Evolutionary conservation across 2,113 vertebrate species (phyloP).

Genomic region (Lathamus discolor): DNA sequence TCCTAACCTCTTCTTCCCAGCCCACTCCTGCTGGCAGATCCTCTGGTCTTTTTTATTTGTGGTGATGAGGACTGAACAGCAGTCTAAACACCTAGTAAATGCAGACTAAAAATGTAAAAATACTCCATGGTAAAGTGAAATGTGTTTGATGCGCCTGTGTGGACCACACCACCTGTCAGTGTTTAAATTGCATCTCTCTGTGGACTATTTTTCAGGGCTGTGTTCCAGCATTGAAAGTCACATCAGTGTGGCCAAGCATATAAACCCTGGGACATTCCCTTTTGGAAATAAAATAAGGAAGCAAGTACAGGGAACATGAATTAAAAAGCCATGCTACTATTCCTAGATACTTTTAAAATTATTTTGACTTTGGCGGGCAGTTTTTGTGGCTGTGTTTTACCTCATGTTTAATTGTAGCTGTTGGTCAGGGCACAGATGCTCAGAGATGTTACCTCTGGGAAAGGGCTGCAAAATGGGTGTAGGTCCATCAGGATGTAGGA

Average conservation of each 20-base stretch:
- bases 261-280: not conserved
- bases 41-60: not conserved
- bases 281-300: not conserved
- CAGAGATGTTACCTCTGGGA: not conserved
- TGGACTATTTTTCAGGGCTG: not conserved
- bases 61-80: not conserved
- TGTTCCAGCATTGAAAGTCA: not conserved
- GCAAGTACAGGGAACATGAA: not conserved
- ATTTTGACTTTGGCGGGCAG: not conserved
- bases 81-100: not conserved
- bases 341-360: slow-evolving; percentile 6
- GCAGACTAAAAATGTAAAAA: not conserved
- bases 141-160: not conserved
- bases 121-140: not conserved
- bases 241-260: not conserved
- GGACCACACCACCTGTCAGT: not conserved
- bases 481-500: not conserved
- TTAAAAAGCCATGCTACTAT: not conserved
- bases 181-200: not conserved
- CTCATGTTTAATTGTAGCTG: not conserved
- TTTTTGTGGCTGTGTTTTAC: not conserved
- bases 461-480: not conserved
- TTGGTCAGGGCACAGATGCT: not conserved
- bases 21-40: not conserved
- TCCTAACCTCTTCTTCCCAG: not conserved